Conservation (phyloP, 2,797 vertebrate genomes). For the Alosa sapidissima region DNA sequence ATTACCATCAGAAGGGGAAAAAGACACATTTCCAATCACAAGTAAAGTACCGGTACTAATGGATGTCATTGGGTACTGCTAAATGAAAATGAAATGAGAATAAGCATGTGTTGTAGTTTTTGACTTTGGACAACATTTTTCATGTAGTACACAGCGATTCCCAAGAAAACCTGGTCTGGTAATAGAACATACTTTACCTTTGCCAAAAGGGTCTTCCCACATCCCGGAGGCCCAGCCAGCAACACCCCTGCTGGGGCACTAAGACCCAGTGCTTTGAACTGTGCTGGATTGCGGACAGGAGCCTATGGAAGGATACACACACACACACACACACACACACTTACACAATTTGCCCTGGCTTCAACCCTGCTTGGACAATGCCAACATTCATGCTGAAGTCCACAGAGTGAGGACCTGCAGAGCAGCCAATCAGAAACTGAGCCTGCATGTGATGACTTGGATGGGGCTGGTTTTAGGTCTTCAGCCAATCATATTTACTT, state of each 20-base stretch:
- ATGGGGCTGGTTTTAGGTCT: not conserved
- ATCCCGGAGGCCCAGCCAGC: constrained; percentile 93
- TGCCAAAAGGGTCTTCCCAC: constrained; percentile 93
- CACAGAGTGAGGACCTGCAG: not conserved
- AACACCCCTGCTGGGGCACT: constrained; percentile 88
- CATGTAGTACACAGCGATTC: too few relatives aligned
- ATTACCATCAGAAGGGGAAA: not conserved
- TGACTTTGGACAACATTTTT: too few relatives aligned
- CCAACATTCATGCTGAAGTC: constrained; percentile 35
- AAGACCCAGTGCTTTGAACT: constrained; percentile 87
- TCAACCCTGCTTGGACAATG: constrained; percentile 37
- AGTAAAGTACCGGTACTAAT: too few relatives aligned
- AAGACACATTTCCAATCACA: too few relatives aligned
- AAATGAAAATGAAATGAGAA: too few relatives aligned
- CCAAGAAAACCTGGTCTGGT: not conserved
- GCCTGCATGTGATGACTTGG: not conserved
- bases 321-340: constrained; percentile 37
- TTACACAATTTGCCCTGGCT: constrained; percentile 26
- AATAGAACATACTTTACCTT: constrained; percentile 74
- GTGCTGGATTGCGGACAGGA: constrained; percentile 86
- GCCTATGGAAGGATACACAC: constrained; percentile 72
- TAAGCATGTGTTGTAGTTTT: too few relatives aligned
- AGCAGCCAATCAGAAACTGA: not conserved
- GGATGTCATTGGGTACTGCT: too few relatives aligned
- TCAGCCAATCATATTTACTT: not conserved